Evolutionary conservation across 1,140 invertebrate genomes (phyloP), one percentile per base, ranked within the genome.

Genomic region (Mactra quadrangularis): DNA sequence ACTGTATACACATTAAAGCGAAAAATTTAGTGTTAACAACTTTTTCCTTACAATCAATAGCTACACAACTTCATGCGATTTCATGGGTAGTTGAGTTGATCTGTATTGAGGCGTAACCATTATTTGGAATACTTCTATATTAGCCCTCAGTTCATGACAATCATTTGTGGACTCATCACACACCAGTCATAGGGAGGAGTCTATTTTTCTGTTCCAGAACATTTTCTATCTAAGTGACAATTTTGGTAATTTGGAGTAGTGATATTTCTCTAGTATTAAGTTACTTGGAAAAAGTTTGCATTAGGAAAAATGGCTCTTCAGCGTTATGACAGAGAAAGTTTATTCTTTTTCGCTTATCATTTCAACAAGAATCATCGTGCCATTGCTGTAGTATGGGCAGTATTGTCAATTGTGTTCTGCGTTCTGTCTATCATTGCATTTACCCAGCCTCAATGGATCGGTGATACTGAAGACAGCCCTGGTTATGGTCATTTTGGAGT

Each of bases 361-460:
- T 83, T 76, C 59, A 83, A 77, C 52, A 77, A 76, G 53, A 83
- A 83, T 57, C 82, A 83, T 66, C 97, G 97, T 82, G 97, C 98
- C 50, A 97, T 99, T 75, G 98, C 97, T 53, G 97, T 99, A n/a
- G 94, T 99, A 62, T 99, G 98, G 98, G 97, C 96, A 31, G 97
- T 99, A 86, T 98, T 99, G 91, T 94, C 97, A 62, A 97, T 99
- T 89, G 99, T 97, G 93, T 99, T 98, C 92, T 97, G 97, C 59
- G 98, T 99, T 86, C 98, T 99, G 87, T 95, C 96, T 62, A 95
- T 97, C 79, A 97, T 99, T 19, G 96, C 97, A 0, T 98, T 99
- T 91, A 95, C 98, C 19, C 98, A 98, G 62, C 97, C 97, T 15
- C 97, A 99, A 93, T 99, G 98, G 94, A 96, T 96, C 95, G 87